phyloP scores from a whole-genome alignment of 1,140 invertebrate species.

The Polyergus mexicanus region DNA sequence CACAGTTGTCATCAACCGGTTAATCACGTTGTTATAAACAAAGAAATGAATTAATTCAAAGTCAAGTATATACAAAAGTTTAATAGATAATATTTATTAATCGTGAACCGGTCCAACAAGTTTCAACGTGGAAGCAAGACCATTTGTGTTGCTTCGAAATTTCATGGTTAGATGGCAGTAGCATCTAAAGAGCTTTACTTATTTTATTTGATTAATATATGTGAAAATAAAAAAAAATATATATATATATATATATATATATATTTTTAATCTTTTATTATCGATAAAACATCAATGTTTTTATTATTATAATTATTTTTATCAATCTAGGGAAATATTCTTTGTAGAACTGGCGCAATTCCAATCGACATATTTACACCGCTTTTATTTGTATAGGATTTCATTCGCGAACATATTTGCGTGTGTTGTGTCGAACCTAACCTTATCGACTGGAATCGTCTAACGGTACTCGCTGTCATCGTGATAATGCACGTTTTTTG shows the following conservation, averaged over 20 bases:
- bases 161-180: slow-evolving; percentile 6
- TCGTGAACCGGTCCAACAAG: background rate
- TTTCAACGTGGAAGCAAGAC: background rate
- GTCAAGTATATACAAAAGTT: background rate
- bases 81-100: background rate
- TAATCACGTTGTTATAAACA: background rate
- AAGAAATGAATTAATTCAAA: background rate
- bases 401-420: background rate
- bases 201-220: too few relatives aligned
- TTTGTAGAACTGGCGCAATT: background rate
- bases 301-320: background rate
- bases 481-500: slow-evolving; percentile 61
- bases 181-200: too few relatives aligned
- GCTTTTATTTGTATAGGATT: background rate
- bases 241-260: background rate
- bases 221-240: background rate
- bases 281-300: too few relatives aligned
- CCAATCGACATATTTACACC: background rate
- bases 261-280: background rate
- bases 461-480: background rate
- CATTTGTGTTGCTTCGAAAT: background rate
- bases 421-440: slow-evolving; percentile 53
- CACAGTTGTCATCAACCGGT: background rate
- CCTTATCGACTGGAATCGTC: slow-evolving; percentile 26
- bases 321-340: background rate